phyloP scores from a whole-genome alignment of 2,797 vertebrate species.

The Malacoraja senta region DNA sequence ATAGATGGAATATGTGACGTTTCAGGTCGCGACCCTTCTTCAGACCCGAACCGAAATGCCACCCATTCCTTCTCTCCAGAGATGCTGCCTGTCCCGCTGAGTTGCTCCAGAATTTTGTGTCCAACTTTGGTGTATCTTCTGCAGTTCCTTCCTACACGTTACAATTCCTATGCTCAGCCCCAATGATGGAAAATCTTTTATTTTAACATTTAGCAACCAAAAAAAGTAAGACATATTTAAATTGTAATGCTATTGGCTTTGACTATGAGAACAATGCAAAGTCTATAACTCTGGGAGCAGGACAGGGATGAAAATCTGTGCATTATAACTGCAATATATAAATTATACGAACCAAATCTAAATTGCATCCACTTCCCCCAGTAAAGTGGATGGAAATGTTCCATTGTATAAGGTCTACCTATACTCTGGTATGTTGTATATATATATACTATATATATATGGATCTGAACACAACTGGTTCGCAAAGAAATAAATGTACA shows the following conservation, averaged over 20 bases:
- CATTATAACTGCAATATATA: background rate
- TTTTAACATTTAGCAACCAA: background rate
- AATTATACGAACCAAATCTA: slow-evolving; percentile 28
- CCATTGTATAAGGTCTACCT: slow-evolving; percentile 36
- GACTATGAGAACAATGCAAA: background rate
- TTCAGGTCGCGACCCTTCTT: too few relatives aligned
- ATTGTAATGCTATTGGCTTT: background rate
- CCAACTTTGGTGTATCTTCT: too few relatives aligned
- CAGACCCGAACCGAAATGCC: too few relatives aligned
- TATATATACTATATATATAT: slow-evolving; percentile 25
- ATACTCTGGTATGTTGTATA: slow-evolving; percentile 12
- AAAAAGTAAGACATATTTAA: background rate
- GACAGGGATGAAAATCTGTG: background rate
- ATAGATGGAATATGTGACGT: too few relatives aligned
- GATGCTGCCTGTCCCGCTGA: too few relatives aligned
- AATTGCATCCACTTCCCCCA: slow-evolving; percentile 34
- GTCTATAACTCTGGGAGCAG: background rate
- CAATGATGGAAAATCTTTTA: too few relatives aligned
- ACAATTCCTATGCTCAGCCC: too few relatives aligned
- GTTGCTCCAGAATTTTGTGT: too few relatives aligned
- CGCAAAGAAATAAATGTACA: slow-evolving; percentile 29
- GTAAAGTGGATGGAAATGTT: background rate
- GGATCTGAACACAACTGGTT: slow-evolving; percentile 19
- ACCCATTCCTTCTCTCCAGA: too few relatives aligned
- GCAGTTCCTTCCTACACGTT: too few relatives aligned